Conservation (phyloP, 2,888 invertebrate species). For the Sinopyrophorus schimmeli region DNA sequence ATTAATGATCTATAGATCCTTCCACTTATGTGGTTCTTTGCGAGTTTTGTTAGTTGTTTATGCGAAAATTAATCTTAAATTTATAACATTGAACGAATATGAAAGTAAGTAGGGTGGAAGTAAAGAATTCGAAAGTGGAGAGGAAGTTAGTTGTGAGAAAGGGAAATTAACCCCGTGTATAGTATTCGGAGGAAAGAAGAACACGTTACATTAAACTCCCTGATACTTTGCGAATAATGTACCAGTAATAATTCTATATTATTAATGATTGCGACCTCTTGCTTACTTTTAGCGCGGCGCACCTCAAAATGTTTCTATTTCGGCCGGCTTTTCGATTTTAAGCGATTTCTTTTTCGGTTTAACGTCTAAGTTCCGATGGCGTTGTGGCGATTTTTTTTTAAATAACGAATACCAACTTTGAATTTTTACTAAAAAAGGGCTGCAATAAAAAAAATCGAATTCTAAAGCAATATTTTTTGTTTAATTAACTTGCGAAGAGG, state of each 20-base stretch:
- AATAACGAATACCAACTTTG: too few species aligned
- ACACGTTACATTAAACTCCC: slow-evolving; percentile 37
- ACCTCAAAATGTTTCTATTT: slow-evolving; percentile 25
- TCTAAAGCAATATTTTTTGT: too few species aligned
- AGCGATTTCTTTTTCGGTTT: too few species aligned
- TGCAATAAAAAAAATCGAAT: too few species aligned
- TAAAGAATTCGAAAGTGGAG: slow-evolving; percentile 32
- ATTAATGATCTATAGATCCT: slow-evolving; percentile 24
- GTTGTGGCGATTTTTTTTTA: too few species aligned
- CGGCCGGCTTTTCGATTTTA: too few species aligned
- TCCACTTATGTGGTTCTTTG: too few species aligned
- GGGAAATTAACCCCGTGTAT: slow-evolving; percentile 33
- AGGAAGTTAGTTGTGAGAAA: slow-evolving; percentile 31
- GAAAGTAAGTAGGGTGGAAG: slow-evolving; percentile 28
- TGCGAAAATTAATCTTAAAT: background rate
- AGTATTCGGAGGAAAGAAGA: slow-evolving; percentile 33
- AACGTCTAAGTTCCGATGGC: too few species aligned
- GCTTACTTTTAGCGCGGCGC: slow-evolving; percentile 21
- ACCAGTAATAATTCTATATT: slow-evolving; percentile 36
- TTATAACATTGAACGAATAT: slow-evolving; percentile 13
- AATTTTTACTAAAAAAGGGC: too few species aligned
- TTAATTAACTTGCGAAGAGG: too few species aligned
- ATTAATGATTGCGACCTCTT: slow-evolving; percentile 34
- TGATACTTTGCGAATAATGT: slow-evolving; percentile 36
- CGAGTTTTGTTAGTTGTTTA: too few species aligned